These are phyloP conservation scores for Sclerurus mexicanus DNA, from an alignment of 2,113 vertebrate genomes.

Conservation along the genomic window DNA sequence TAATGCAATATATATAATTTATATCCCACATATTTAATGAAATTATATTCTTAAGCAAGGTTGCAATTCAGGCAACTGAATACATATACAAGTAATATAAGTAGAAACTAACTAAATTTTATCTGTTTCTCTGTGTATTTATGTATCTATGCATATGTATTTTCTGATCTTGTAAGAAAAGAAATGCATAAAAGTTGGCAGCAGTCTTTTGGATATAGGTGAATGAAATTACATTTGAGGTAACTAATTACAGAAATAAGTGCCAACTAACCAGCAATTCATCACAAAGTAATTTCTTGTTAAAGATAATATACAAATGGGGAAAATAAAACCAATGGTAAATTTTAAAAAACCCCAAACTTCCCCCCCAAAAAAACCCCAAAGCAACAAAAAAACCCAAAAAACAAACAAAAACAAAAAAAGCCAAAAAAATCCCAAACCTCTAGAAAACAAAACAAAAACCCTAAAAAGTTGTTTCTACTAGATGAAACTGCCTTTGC, in stretches of 20 bases:
- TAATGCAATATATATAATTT: not conserved
- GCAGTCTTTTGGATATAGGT: not conserved
- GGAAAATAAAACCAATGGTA: not conserved
- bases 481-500: fast-evolving
- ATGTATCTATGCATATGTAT: not conserved
- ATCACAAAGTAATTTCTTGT: not conserved
- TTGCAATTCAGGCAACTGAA: not conserved
- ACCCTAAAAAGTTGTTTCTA: not conserved
- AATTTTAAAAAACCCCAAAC: not conserved
- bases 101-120: not conserved
- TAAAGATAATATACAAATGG: not conserved
- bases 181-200: not conserved
- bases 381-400: not conserved
- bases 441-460: not conserved
- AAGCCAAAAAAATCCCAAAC: no score
- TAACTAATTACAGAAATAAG: not conserved
- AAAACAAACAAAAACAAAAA: not conserved
- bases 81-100: not conserved
- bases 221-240: not conserved
- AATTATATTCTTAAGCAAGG: not conserved
- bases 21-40: not conserved
- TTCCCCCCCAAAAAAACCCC: not conserved
- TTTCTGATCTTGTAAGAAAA: not conserved
- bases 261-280: not conserved
- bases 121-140: not conserved